phyloP scores from a whole-genome alignment of 2,797 vertebrate genomes.

The Heliangelus exortis region DNA sequence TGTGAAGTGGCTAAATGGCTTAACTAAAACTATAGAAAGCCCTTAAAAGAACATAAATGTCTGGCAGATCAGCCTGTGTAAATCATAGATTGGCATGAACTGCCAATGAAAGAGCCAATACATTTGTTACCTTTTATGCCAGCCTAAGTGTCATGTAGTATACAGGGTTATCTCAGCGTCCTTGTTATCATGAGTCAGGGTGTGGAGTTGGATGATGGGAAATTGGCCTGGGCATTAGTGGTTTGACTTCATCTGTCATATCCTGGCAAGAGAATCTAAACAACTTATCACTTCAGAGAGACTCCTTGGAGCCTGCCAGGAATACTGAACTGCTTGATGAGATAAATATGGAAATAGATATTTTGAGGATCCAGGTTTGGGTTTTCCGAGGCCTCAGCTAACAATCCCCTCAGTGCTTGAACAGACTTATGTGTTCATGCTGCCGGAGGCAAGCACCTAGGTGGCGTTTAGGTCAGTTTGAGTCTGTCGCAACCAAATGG shows the following conservation, averaged over 20 bases:
- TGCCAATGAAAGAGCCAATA: not conserved
- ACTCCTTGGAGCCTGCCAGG: not conserved
- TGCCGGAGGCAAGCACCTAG: not conserved
- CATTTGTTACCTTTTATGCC: not conserved
- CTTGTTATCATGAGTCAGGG: not conserved
- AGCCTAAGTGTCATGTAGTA: not conserved
- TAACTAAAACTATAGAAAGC: not conserved
- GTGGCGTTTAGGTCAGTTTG: not conserved
- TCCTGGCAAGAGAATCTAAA: not conserved
- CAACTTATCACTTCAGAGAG: not conserved
- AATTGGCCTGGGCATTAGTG: not conserved
- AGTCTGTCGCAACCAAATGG: not conserved
- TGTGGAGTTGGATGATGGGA: not conserved
- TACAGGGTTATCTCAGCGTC: not conserved
- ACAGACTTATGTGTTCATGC: not conserved
- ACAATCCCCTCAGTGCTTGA: not conserved
- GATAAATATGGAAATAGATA: not conserved
- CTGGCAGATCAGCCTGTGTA: not conserved
- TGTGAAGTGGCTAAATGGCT: not conserved
- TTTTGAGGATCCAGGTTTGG: not conserved
- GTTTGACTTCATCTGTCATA: not conserved
- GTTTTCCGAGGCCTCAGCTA: not conserved
- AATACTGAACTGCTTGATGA: not conserved
- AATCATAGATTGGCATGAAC: not conserved
- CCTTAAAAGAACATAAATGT: not conserved